phyloP scores from a whole-genome alignment of 2,797 vertebrate species.

The Lacerta bilineata region DNA sequence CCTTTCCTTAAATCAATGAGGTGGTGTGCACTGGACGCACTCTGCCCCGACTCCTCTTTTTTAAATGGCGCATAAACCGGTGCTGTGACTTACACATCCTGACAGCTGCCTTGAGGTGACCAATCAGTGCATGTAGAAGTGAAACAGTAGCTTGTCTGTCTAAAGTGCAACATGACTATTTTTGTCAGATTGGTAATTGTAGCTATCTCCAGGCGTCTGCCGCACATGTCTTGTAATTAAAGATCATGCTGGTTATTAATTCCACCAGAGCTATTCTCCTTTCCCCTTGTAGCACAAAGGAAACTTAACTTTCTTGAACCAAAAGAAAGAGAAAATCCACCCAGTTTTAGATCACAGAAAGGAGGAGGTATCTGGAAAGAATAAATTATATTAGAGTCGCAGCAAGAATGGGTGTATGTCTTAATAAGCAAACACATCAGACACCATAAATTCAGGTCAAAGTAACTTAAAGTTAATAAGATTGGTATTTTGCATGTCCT shows the following conservation, averaged over 20 bases:
- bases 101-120: slow-evolving; percentile 40
- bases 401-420: neutral
- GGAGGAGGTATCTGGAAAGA: neutral
- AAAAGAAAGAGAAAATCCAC: neutral
- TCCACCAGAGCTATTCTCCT: slow-evolving; percentile 19
- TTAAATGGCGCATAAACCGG: neutral
- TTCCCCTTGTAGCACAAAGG: slow-evolving; percentile 4
- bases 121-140: neutral
- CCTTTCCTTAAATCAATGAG: slow-evolving; percentile 20
- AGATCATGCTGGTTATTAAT: slow-evolving; percentile 46
- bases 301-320: neutral
- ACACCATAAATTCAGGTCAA: neutral
- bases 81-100: slow-evolving; percentile 10
- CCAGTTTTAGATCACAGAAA: neutral
- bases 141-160: slow-evolving; percentile 48
- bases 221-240: slow-evolving; percentile 42
- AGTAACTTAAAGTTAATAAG: neutral
- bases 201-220: neutral
- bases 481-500: neutral
- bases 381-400: neutral
- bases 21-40: neutral
- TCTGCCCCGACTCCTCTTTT: neutral
- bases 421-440: neutral
- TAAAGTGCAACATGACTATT: slow-evolving; percentile 54
- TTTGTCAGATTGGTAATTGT: slow-evolving; percentile 55